Base-by-base conservation (phyloP, 2,797 vertebrate genomes). In the Adelosebastes latens region DNA sequence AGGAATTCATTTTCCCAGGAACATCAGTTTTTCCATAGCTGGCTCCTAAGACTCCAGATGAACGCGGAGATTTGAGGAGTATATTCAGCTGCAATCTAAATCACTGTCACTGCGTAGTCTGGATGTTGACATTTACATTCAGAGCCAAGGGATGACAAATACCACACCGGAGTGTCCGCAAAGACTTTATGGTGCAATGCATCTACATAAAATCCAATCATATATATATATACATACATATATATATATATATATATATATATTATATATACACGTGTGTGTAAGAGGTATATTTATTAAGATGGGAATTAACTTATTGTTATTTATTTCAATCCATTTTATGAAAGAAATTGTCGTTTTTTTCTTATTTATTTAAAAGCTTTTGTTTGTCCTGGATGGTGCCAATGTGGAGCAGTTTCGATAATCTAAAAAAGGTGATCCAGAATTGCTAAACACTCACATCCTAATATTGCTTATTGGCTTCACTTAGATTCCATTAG, bases 301-400 rank as follows among this genome's bases (percentile, higher is more conserved):
- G 94, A 97, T 96, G 95, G 95, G 96, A 96, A 96, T 96, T 97
- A 99, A 99, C 96, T 99, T 99, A 99, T 99, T 99, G 91, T 97
- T 99, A 99, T 99, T 99, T 99, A 99, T 99, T 99, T 94, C 95
- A 94, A 88, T 97, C 95, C 96, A 96, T 95, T 94, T 94, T 95
- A 95, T 97, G 94, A 97, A 90, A 93, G 90, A 96, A 96, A 96
- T 92, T 95, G 96, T 96, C 92, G 81, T 95, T 94, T 94, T 94
- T 95, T 96, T 95, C 96, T 96, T 97, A 99, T 99, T 97, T 97
- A 97, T 97, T 97, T 95, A 93, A 94, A 93, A 95, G 95, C 96
- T 96, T 96, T 96, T 93, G 80, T 88, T 90, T 89, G 84, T 97
- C 94, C 96, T 96, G 93, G 95, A 96, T 95, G 95, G 96, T 98